These are phyloP conservation scores for Endomychus coccineus DNA, from an alignment of 2,888 invertebrate genomes.

Conservation along the genomic window DNA sequence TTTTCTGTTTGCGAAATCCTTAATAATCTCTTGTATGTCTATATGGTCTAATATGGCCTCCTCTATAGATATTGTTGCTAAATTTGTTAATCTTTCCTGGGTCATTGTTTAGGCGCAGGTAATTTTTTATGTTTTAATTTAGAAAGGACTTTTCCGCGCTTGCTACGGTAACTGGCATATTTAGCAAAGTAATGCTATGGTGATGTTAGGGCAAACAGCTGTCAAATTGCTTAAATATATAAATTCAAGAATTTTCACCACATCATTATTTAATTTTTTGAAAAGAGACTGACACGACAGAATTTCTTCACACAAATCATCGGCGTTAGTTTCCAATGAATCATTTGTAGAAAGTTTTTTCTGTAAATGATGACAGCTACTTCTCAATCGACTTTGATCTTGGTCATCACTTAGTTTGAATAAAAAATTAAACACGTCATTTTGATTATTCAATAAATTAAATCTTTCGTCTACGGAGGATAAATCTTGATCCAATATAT, in stretches of 20 bases:
- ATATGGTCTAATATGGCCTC: slow-evolving; percentile 18
- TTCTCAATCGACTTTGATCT: too few relatives aligned
- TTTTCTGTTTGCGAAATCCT: too few relatives aligned
- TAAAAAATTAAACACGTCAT: slow-evolving; percentile 19
- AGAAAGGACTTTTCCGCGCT: too few relatives aligned
- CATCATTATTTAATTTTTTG: slow-evolving; percentile 14
- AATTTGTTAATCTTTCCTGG: slow-evolving; percentile 19
- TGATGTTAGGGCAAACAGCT: slow-evolving; percentile 12
- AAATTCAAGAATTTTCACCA: slow-evolving; percentile 15
- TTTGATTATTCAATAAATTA: slow-evolving; percentile 19
- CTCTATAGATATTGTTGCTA: slow-evolving; percentile 21
- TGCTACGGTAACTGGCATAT: slow-evolving; percentile 14
- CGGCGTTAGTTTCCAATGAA: slow-evolving; percentile 18
- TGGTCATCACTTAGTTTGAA: slow-evolving; percentile 20
- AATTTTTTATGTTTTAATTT: too few relatives aligned
- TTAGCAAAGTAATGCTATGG: slow-evolving; percentile 14
- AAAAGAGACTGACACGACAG: too few relatives aligned
- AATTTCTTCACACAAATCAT: slow-evolving; percentile 21
- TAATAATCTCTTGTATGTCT: slow-evolving; percentile 17
- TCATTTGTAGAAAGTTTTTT: slow-evolving; percentile 12
- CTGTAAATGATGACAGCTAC: slow-evolving; percentile 17
- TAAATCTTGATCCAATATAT: slow-evolving; percentile 22
- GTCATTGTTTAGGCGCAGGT: too few relatives aligned
- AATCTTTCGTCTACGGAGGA: slow-evolving; percentile 22
- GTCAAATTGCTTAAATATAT: slow-evolving; percentile 5